Conservation (phyloP, 2,113 vertebrate genomes). For the Pterocles burchelli region DNA sequence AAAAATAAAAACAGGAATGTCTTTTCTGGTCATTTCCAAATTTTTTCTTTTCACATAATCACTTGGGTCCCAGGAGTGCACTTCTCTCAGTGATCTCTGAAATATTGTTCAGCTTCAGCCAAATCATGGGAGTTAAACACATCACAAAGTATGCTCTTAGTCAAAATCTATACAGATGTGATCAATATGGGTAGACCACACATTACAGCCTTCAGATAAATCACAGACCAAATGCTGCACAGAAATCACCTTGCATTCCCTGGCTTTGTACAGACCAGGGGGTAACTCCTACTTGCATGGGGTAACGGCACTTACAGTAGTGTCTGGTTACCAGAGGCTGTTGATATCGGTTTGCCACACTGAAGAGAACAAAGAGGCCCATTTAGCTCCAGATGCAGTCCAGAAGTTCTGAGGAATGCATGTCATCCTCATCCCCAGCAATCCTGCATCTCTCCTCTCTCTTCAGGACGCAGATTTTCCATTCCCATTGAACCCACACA, state of each 20-base stretch:
- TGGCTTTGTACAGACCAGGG: rapidly evolving
- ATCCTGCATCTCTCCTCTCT: background rate
- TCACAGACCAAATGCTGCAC: background rate
- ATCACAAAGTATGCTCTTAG: background rate
- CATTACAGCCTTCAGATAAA: background rate
- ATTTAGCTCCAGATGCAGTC: background rate
- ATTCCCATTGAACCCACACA: background rate
- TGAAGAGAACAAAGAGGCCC: background rate
- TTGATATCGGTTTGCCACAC: rapidly evolving
- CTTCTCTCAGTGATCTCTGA: background rate
- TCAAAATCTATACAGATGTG: background rate
- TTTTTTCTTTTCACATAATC: background rate
- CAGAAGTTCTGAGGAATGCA: background rate
- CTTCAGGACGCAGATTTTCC: background rate
- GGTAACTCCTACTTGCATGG: background rate
- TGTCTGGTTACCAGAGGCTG: background rate
- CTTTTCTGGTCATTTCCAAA: background rate
- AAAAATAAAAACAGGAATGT: background rate
- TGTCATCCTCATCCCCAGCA: background rate
- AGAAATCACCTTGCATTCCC: background rate
- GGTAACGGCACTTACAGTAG: background rate
- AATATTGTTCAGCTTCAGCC: background rate
- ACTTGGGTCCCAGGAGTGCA: background rate
- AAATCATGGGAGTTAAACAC: background rate
- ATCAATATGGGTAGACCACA: background rate